Evolutionary conservation across 1,140 invertebrate species (phyloP), one percentile per base, ranked within the genome.

Genomic region (Neuroterus valhalla): DNA sequence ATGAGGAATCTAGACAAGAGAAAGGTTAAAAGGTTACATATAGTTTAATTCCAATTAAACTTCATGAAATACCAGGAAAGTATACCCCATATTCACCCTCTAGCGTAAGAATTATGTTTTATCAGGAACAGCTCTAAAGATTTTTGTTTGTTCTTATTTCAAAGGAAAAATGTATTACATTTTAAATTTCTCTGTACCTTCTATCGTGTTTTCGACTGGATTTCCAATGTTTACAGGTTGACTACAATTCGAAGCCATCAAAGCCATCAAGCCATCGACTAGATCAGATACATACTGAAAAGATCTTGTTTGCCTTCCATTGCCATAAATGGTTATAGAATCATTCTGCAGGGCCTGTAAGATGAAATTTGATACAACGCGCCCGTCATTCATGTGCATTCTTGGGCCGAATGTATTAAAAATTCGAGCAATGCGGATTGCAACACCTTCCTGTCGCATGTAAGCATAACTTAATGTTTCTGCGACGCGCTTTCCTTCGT

Each of bases 371-470:
- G 98, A 99, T 0, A 99, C 98, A 3, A 99, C 98, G 50, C 99
- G 91, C 5, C 98, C 98, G 91, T 99, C 99, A 84, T 99, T 98
- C 92, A 98, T 97, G 85, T 99, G 98, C 99, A 99, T 99, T 85
- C 98, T 91, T 0, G 98, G 98, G n/a, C 99, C 99, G 88, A 98
- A 99, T 0, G 99, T 99, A 87, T 99, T 99, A 86, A 99, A 99
- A 79, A 99, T 99, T 78, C 99, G 92, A 0, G 98, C 98, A 26
- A 99, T 98, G 76, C 98, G 91, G 4, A 99, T 97, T 70, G 96
- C 92, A 10, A 99, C 95, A 55, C 96, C 96, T 88, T 99, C 98
- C 89, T 99, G 98, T 85, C 98, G 98, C 31, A 96, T 94, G 89
- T 99, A 99, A 0, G 98, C 98, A 88, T 99, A 99, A 78, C 96